Conservation (phyloP, 1,140 invertebrate species). For the Laupala kohalensis region DNA sequence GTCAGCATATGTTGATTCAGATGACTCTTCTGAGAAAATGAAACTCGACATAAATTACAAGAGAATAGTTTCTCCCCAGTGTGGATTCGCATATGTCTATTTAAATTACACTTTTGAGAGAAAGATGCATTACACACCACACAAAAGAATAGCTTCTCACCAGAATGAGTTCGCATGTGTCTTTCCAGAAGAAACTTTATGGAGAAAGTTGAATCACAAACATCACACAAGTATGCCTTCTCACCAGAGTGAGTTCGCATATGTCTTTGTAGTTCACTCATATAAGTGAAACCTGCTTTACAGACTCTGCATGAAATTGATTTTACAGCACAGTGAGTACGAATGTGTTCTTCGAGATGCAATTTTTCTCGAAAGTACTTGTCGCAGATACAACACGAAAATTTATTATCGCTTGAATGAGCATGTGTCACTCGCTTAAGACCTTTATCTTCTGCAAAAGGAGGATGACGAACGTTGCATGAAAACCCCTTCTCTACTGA, state of each 20-base stretch:
- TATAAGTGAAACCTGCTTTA: not conserved
- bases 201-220: constrained; percentile 1
- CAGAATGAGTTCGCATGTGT: constrained; percentile 7
- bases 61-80: constrained; percentile 5
- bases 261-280: not conserved
- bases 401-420: not conserved
- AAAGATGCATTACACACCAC: not conserved
- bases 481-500: too few relatives aligned
- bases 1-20: constrained; percentile 17
- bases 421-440: too few relatives aligned
- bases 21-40: not conserved
- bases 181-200: not conserved
- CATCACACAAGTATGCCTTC: constrained; percentile 3
- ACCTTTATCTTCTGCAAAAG: too few relatives aligned
- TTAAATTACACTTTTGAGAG: not conserved
- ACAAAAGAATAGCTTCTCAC: constrained; percentile 3
- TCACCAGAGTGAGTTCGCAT: constrained; percentile 3
- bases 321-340: not conserved
- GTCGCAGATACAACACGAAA: not conserved
- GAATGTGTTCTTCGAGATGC: not conserved
- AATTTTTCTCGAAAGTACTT: not conserved
- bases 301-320: not conserved
- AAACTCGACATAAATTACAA: constrained; percentile 6
- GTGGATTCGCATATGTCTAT: not conserved
- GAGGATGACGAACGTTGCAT: too few relatives aligned